These are phyloP conservation scores for Sebastes jordani DNA, from an alignment of 2,797 vertebrate species.

Conservation along the genomic window DNA sequence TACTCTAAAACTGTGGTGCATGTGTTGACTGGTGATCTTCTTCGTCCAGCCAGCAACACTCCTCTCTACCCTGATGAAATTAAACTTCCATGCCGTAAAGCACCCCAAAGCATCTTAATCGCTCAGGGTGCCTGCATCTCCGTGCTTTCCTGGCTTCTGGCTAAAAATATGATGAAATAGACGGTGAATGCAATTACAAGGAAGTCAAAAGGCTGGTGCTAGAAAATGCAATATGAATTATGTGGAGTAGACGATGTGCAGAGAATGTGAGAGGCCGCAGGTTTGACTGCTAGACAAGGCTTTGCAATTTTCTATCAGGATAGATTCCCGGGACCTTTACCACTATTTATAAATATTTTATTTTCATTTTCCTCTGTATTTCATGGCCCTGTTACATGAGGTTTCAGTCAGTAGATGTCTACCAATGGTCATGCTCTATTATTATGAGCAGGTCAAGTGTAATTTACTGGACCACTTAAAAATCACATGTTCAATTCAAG, in stretches of 20 bases:
- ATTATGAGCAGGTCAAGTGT: neutral
- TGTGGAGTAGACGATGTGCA: neutral
- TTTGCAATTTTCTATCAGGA: slow-evolving; percentile 25
- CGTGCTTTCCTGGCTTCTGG: neutral
- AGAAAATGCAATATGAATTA: slow-evolving; percentile 30
- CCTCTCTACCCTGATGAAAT: slow-evolving; percentile 14
- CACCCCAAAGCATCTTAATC: slow-evolving; percentile 13
- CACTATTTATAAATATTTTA: slow-evolving; percentile 20
- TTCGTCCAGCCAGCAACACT: neutral
- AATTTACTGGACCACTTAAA: neutral
- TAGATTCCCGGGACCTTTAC: neutral
- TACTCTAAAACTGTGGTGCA: slow-evolving; percentile 16
- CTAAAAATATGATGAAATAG: slow-evolving; percentile 34
- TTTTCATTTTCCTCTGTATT: neutral
- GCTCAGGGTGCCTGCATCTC: slow-evolving; percentile 1
- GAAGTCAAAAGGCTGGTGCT: slow-evolving; percentile 18
- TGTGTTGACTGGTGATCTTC: neutral
- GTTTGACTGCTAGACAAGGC: slow-evolving; percentile 2
- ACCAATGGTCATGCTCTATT: neutral
- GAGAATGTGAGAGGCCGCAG: neutral
- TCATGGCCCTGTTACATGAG: neutral
- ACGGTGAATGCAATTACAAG: neutral
- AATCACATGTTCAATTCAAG: neutral
- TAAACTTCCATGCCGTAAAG: slow-evolving; percentile 8
- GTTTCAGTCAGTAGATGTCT: neutral